phyloP scores from a whole-genome alignment of 2,113 vertebrate genomes.

The Megaleporinus macrocephalus region DNA sequence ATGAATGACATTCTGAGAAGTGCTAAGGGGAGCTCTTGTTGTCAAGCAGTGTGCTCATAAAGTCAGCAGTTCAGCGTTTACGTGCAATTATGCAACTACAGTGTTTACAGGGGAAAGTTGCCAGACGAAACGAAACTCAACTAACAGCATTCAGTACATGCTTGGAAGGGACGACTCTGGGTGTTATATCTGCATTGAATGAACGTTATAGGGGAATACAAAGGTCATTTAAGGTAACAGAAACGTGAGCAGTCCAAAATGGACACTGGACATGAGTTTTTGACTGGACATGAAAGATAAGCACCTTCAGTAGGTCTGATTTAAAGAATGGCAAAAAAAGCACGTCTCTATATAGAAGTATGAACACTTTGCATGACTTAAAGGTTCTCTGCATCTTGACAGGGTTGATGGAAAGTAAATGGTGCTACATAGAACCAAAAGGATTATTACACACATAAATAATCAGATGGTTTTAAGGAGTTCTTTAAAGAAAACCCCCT shows the following conservation, averaged over 20 bases:
- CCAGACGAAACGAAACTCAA: slow-evolving; percentile 30
- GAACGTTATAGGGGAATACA: not conserved
- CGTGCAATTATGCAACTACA: slow-evolving; percentile 36
- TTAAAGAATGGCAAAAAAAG: too few relatives aligned
- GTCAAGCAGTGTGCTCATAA: slow-evolving; percentile 11
- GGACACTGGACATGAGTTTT: not conserved
- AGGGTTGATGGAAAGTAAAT: too few relatives aligned
- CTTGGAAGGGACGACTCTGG: not conserved
- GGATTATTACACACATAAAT: too few relatives aligned
- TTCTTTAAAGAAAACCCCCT: too few relatives aligned
- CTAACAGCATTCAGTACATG: not conserved
- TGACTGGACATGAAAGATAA: not conserved
- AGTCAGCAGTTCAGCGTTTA: slow-evolving; percentile 22
- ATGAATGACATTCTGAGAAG: slow-evolving; percentile 22
- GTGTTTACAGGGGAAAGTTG: slow-evolving; percentile 27
- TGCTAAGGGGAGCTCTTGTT: slow-evolving; percentile 13
- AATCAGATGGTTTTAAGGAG: too few relatives aligned
- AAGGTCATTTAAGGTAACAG: not conserved
- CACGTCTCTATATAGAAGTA: too few relatives aligned
- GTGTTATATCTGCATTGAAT: not conserved
- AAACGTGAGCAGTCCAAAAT: not conserved
- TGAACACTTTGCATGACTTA: too few relatives aligned
- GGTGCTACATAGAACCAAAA: too few relatives aligned
- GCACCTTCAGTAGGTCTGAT: too few relatives aligned
- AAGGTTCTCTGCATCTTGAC: too few relatives aligned